Evolutionary conservation across 1,140 invertebrate species (phyloP).

Genomic region (Listronotus bonariensis): DNA sequence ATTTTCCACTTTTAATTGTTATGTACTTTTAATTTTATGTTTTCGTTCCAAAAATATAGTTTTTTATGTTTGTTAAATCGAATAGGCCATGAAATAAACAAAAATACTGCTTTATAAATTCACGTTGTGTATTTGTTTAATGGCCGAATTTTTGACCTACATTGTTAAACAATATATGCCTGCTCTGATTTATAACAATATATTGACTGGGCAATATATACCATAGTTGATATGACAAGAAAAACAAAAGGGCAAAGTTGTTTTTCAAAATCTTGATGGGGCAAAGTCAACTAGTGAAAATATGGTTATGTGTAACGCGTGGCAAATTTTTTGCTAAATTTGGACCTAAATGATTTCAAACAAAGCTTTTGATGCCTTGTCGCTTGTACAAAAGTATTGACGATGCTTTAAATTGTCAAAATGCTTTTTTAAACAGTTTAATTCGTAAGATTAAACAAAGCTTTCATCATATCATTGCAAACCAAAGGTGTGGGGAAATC

Average conservation of each 20-base stretch:
- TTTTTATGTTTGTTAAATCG: constrained; percentile 10
- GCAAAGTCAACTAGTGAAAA: constrained; percentile 17
- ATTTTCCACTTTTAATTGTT: constrained; percentile 18
- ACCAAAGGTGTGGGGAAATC: constrained; percentile 3
- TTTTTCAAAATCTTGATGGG: constrained; percentile 1
- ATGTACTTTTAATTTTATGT: not conserved
- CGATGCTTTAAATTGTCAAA: too few relatives aligned
- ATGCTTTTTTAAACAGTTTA: not conserved
- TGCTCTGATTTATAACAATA: not conserved
- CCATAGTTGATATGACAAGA: not conserved
- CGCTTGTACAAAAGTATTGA: too few relatives aligned
- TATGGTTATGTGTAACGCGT: constrained; percentile 27
- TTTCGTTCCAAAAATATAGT: not conserved
- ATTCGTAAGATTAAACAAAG: too few relatives aligned
- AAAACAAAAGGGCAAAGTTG: not conserved
- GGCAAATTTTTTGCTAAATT: constrained; percentile 2
- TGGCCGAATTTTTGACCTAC: constrained; percentile 54
- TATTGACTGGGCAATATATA: too few relatives aligned
- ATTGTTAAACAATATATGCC: constrained; percentile 40
- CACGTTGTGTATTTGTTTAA: constrained; percentile 47
- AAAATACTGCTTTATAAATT: constrained; percentile 43
- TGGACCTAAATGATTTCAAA: not conserved
- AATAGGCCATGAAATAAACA: constrained; percentile 30
- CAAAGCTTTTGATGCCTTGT: not conserved
- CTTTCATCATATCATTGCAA: too few relatives aligned